Evolutionary conservation across 2,113 vertebrate genomes (phyloP).

Genomic region (Lanius ludovicianus): DNA sequence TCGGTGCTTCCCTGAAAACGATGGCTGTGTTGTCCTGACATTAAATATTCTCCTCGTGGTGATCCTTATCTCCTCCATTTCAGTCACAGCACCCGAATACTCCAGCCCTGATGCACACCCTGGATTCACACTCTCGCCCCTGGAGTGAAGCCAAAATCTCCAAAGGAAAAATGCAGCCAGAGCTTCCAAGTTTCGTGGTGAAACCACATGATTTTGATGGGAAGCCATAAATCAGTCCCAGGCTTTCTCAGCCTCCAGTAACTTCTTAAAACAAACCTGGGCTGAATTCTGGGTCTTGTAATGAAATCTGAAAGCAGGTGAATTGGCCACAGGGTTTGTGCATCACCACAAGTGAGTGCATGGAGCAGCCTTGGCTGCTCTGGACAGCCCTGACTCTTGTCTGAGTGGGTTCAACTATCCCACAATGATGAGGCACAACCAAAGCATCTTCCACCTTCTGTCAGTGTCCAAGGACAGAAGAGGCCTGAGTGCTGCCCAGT

Average conservation of each 20-base stretch:
- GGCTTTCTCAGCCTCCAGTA: background rate
- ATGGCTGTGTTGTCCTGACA: background rate
- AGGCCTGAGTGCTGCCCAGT: background rate
- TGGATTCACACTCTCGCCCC: background rate
- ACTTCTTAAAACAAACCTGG: slow-evolving; percentile 59
- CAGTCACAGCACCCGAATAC: rapidly evolving
- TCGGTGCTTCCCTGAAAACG: background rate
- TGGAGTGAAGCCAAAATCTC: slow-evolving; percentile 40
- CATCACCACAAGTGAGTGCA: background rate
- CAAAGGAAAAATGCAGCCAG: slow-evolving; percentile 45
- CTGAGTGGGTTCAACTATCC: background rate
- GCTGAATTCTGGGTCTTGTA: slow-evolving; percentile 32
- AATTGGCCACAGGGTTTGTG: background rate
- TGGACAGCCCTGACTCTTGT: rapidly evolving
- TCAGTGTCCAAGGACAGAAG: background rate
- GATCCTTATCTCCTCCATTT: background rate
- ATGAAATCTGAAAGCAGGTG: slow-evolving; percentile 52
- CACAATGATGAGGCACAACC: background rate
- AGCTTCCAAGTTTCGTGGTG: slow-evolving; percentile 36
- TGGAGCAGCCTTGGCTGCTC: rapidly evolving
- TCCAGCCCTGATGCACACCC: background rate
- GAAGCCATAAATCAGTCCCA: slow-evolving; percentile 65
- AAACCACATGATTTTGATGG: slow-evolving; percentile 54
- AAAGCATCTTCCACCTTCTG: background rate
- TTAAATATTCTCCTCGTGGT: background rate